Percentiles rank a stretch among this genome's conserved stretches.
Evolutionary conservation across 2,888 invertebrate species (phyloP).

Genomic region (Xanthia icteritia): DNA sequence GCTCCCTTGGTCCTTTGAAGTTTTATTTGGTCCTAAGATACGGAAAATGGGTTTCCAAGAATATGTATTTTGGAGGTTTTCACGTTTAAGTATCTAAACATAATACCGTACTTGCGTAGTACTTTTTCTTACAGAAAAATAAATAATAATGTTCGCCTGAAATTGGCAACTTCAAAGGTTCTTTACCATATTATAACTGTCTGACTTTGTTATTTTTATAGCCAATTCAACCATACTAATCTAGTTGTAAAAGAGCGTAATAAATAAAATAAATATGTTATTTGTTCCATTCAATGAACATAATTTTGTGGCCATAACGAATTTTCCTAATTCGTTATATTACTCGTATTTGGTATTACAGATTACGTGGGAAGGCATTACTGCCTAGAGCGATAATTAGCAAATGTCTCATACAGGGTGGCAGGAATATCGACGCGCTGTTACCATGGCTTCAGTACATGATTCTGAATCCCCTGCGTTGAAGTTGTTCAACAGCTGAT

Average conservation of each 20-base stretch:
- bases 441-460: no score
- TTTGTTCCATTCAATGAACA: constrained; percentile 23
- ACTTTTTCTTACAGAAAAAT: background rate
- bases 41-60: background rate
- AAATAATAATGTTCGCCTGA: background rate
- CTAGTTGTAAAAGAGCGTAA: background rate
- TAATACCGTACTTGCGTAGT: background rate
- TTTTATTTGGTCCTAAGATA: background rate
- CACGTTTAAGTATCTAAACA: background rate
- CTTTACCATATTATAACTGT: background rate
- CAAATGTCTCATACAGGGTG: background rate
- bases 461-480: no score
- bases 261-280: background rate
- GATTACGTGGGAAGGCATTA: background rate
- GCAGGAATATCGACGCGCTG: background rate
- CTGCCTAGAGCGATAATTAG: constrained; percentile 29
- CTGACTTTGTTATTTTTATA: constrained; percentile 9
- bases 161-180: background rate
- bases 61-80: background rate
- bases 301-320: constrained; percentile 9
- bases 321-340: constrained; percentile 16
- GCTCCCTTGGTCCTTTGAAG: background rate
- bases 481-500: no score
- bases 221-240: background rate
- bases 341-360: constrained; percentile 14